Evolutionary conservation across 92 coral and sea anemone genomes (phyloP), one percentile per base, ranked within the genome.

Genomic region (Palythoa grandis): DNA sequence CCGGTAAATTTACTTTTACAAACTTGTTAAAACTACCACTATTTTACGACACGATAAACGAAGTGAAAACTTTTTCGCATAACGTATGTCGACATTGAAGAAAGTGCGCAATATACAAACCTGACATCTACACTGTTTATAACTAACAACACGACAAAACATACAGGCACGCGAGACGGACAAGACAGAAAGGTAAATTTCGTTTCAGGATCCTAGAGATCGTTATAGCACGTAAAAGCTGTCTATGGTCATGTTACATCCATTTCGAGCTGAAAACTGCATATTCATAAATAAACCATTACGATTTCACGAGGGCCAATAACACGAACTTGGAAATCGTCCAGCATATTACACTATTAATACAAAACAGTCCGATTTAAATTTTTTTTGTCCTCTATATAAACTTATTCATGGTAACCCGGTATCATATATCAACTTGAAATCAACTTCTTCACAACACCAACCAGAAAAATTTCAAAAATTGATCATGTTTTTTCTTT

Each of bases 131-230:
- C 19, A 8, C 69, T 63, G 69, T 63, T 16, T 63, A 63, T 8
- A 63, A 17, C 22, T 17, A 63, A 63, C 22, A 14, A 69, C 74
- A 24, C 11, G 74, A 25, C 17, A 37, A 15, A 69, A 69, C 37
- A 25, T 29, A 69, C n/a, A 29, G 13, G 74, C 85, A 87, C 93
- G 88, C 88, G 79, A 76, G 78, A 52, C 11, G 47, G 25, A 52
- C 19, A 24, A 39, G 74, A 79, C 9, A 61, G 15, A 12, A 23
- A 29, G 84, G 63, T 43, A 53, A 16, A 61, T 12, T 80, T 52
- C 56, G 1, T 52, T 43, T 73, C 85, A 20, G 63, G 20, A 22
- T 38, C 58, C 39, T 19, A 80, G 39, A 2, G 24, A 9, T 14
- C 43, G 43, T 20, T 66, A 9, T 40, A n/a, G 11, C 43, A 13